These are phyloP conservation scores for Megastigmus dorsalis DNA, from an alignment of 2,888 invertebrate species.

Conservation along the genomic window DNA sequence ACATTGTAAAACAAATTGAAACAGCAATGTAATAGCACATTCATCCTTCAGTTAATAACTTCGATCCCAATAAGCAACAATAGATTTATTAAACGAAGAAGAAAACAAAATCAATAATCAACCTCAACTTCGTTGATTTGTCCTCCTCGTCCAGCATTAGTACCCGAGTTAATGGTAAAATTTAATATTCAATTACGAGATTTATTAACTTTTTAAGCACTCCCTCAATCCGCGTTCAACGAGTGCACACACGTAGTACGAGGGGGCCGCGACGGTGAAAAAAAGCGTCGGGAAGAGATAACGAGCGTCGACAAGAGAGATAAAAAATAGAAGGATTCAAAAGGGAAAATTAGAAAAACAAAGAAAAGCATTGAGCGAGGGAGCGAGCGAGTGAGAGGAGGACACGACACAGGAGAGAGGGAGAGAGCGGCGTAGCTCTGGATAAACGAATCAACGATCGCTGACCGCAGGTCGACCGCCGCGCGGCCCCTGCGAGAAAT, in stretches of 20 bases:
- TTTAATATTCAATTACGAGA: conserved; percentile 19
- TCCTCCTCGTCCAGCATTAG: background rate
- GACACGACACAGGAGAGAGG: conserved; percentile 55
- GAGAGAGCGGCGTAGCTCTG: conserved; percentile 7
- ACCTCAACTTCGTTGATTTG: too few species aligned
- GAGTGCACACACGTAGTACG: background rate
- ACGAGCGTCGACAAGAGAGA: conserved; percentile 20
- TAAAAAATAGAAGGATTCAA: background rate
- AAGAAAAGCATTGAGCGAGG: conserved; percentile 15
- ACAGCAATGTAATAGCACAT: too few species aligned
- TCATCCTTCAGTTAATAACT: too few species aligned
- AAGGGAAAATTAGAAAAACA: conserved; percentile 45
- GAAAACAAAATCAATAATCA: too few species aligned
- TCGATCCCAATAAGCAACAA: too few species aligned
- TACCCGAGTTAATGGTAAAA: background rate
- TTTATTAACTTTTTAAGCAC: background rate
- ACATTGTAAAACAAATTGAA: too few species aligned
- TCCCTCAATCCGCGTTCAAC: conserved; percentile 17
- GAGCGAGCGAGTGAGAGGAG: conserved; percentile 45
- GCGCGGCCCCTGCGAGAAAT: conserved; percentile 63
- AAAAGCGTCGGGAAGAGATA: conserved; percentile 11
- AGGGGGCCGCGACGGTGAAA: background rate
- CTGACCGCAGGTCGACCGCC: conserved; percentile 68
- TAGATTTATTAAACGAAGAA: too few species aligned
- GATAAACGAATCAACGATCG: conserved; percentile 73